Evolutionary conservation across 2,797 vertebrate species (phyloP), one percentile per base, ranked within the genome.

Genomic region (Syndactyla subalaris): DNA sequence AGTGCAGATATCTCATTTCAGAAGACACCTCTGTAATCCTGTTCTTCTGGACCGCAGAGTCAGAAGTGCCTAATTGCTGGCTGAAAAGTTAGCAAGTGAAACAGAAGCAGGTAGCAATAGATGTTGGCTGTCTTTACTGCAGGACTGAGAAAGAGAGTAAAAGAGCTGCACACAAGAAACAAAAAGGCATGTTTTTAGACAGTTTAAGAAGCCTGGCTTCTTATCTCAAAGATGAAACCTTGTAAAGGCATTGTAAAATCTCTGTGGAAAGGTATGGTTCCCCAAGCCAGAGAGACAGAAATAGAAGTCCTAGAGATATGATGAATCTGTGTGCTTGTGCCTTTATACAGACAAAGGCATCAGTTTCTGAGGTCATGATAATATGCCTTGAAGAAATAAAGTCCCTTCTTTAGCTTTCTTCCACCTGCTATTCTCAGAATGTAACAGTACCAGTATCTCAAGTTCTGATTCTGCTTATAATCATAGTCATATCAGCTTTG

Each of bases 331-430:
- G 19, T 41, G 59, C 9, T 62, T 62, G 29, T 21, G 29, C 92
- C 71, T 78, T 94, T 55, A 75, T 62, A 65, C 36, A 88, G 55
- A 73, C 27, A 90, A 94, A 90, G 34, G 12, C 71, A 89, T 89
- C 59, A 57, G 57, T 87, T 92, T 89, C 48, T n/a, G 38, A 38
- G 51, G 41, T 76, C 71, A 76, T 63, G 59, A 68, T 39, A 85
- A 74, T 59, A 79, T 5, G 7, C 41, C 15, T 76, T 71, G 65
- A 92, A 88, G 54, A 85, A 85, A 80, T 41, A 74, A 89, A 77
- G 6, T 52, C 51, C 75, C 54, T 88, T 89, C 32, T 79, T 43
- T 57, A 41, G 16, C 3, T 7, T 71, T 75, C n/a, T 72, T 48
- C 7, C 23, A 39, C 9, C 6, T 83, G 29, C 41, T 30, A 36